These are phyloP conservation scores for Drosophila insularis DNA, from an alignment of 1,140 invertebrate genomes.

Conservation along the genomic window DNA sequence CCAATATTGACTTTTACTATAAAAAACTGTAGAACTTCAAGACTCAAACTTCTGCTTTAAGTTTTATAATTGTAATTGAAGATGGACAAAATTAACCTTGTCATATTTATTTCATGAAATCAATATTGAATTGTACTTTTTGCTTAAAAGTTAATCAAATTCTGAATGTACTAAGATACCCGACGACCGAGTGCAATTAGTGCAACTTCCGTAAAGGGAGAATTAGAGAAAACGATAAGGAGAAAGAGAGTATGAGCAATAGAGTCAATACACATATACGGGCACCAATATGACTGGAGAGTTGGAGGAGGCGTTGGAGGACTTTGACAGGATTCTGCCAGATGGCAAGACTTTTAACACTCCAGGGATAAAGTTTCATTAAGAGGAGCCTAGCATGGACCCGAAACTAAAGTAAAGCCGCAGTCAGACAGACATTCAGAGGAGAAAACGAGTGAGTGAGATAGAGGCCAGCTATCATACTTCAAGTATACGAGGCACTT, in stretches of 20 bases:
- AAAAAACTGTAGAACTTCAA: no score
- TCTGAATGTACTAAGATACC: not conserved
- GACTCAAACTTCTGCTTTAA: no score
- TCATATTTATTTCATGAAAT: no score
- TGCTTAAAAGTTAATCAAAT: no score
- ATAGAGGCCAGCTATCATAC: conserved; percentile 61
- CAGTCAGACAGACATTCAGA: conserved; percentile 28
- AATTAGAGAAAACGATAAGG: conserved; percentile 10
- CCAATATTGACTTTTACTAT: no score
- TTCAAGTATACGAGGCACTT: conserved; percentile 60
- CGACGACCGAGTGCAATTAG: conserved; percentile 33
- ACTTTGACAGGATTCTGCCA: conserved; percentile 30
- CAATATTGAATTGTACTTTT: no score
- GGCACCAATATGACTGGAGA: conserved; percentile 32
- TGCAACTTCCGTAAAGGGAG: conserved; percentile 37
- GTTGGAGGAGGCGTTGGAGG: not conserved
- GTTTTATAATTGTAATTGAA: no score
- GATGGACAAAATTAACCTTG: no score
- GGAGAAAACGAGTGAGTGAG: not conserved
- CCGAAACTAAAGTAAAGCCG: conserved; percentile 57
- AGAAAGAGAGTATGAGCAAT: not conserved
- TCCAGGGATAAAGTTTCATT: conserved; percentile 80
- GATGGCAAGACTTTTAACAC: conserved; percentile 74
- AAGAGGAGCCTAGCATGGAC: conserved; percentile 60
- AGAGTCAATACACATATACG: conserved; percentile 22